Percentiles rank a stretch among this genome's conserved stretches.
phyloP scores from a whole-genome alignment of 2,797 vertebrate genomes.

The Anguilla megastoma region DNA sequence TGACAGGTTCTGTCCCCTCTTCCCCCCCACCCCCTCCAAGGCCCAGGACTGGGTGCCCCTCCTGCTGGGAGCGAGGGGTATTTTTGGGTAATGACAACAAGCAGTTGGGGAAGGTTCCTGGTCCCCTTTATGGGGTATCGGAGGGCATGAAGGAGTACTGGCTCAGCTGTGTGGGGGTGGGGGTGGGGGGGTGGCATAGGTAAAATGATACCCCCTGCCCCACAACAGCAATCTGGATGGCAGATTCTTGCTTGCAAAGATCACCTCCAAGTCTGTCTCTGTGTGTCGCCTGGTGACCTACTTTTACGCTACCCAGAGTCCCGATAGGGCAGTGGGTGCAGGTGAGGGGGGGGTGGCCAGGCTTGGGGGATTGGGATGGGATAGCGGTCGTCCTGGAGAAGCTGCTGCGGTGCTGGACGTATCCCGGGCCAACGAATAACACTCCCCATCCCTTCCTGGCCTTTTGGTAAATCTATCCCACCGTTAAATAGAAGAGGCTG shows the following conservation, averaged over 20 bases:
- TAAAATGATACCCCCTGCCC: background rate
- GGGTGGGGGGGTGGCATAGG: background rate
- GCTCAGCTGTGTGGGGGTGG: slow-evolving; percentile 62
- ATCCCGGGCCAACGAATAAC: background rate
- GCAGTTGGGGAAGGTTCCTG: background rate
- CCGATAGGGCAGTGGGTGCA: slow-evolving; percentile 19
- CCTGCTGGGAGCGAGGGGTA: background rate
- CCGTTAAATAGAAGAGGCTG: slow-evolving; percentile 48
- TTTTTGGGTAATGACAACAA: slow-evolving; percentile 29
- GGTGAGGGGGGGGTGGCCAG: background rate
- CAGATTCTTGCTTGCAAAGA: slow-evolving; percentile 36
- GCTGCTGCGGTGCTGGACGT: background rate
- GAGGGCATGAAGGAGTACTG: slow-evolving; percentile 54
- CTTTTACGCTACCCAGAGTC: slow-evolving; percentile 46
- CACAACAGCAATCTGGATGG: slow-evolving; percentile 41
- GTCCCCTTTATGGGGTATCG: slow-evolving; percentile 36
- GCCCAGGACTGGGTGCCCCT: background rate
- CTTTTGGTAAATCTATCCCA: slow-evolving; percentile 43
- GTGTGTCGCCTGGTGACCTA: slow-evolving; percentile 63
- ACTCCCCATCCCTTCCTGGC: background rate
- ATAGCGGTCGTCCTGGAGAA: background rate
- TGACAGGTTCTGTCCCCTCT: no score
- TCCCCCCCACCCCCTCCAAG: background rate
- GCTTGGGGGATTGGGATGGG: background rate
- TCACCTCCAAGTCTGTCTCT: slow-evolving; percentile 45